Conservation (phyloP, 2,113 vertebrate species). For the Romanogobio albipinnatus region DNA sequence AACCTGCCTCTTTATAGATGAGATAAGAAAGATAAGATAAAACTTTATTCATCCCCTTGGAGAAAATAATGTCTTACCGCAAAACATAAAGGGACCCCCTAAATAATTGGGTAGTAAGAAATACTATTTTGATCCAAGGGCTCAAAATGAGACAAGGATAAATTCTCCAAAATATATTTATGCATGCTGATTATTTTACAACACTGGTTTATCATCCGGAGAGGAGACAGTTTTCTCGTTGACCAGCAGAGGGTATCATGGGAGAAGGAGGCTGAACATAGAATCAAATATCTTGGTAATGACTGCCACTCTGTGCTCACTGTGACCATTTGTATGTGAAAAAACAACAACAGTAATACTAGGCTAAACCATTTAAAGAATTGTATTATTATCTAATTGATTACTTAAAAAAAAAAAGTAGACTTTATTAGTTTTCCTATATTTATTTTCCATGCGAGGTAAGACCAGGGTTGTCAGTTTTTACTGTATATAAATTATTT, state of each 20-base stretch:
- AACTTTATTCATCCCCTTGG: not conserved
- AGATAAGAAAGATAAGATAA: not conserved
- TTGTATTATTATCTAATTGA: too few species aligned
- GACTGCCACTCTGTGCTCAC: not conserved
- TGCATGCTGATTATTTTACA: not conserved
- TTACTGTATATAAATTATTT: too few species aligned
- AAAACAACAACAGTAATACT: not conserved
- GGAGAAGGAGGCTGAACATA: not conserved
- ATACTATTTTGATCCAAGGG: not conserved
- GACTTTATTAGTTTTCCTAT: too few species aligned
- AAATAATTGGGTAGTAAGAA: not conserved
- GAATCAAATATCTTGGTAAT: not conserved
- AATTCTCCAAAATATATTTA: not conserved
- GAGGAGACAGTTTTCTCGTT: not conserved
- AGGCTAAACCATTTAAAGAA: not conserved
- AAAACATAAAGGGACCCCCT: not conserved
- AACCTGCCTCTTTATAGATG: not conserved
- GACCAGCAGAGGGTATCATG: not conserved
- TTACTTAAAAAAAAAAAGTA: too few species aligned
- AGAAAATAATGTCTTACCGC: not conserved
- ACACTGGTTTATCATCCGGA: not conserved
- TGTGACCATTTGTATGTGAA: not conserved
- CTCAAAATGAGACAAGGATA: not conserved
- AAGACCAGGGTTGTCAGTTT: too few species aligned
- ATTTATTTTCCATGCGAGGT: too few species aligned